These are phyloP conservation scores for Vireo griseus DNA, from an alignment of 2,797 vertebrate genomes.

Conservation along the genomic window DNA sequence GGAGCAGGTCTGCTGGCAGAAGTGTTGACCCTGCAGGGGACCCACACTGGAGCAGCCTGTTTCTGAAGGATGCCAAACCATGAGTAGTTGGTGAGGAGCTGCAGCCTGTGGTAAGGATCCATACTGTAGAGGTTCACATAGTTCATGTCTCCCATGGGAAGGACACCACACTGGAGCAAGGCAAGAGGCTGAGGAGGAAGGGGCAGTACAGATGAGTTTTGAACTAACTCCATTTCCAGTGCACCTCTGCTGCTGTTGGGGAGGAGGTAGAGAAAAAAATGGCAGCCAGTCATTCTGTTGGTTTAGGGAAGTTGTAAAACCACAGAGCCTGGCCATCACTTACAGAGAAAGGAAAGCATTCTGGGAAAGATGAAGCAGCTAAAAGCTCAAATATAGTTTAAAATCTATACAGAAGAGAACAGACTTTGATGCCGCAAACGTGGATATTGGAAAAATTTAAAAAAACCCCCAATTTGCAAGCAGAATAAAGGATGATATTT, in stretches of 20 bases:
- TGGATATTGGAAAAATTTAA: background rate
- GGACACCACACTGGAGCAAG: background rate
- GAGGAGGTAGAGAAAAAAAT: background rate
- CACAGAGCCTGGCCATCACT: background rate
- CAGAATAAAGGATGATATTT: background rate
- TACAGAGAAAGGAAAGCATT: background rate
- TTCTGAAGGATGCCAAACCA: background rate
- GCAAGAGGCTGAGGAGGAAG: background rate
- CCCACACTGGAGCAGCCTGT: rapidly evolving
- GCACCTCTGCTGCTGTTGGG: background rate
- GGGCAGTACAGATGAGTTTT: rapidly evolving
- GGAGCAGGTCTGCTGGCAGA: background rate
- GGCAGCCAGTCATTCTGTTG: background rate
- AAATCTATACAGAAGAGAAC: background rate
- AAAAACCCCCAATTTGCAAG: background rate
- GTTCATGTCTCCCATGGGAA: background rate
- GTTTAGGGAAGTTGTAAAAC: background rate
- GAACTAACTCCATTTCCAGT: background rate
- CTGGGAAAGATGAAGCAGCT: background rate
- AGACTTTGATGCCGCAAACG: background rate
- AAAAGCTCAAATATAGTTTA: background rate
- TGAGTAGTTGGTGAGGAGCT: too few species aligned
- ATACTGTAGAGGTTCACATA: background rate
- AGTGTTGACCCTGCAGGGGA: rapidly evolving
- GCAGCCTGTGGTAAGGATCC: too few species aligned